Evolutionary conservation across 1,140 invertebrate species (phyloP), one percentile per base, ranked within the genome.

Genomic region (Drosophila navojoa): DNA sequence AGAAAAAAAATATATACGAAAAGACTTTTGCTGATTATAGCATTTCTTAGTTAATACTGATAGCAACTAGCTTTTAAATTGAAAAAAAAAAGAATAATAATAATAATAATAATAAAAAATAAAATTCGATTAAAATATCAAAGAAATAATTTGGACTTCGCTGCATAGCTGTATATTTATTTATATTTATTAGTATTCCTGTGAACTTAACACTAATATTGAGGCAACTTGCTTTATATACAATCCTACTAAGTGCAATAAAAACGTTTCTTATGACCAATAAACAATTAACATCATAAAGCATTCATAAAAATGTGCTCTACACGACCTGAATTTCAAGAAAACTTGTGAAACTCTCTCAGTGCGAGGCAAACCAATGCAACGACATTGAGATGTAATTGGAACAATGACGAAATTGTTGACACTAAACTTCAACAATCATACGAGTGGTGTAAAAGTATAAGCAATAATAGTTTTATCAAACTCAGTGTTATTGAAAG

Each of bases 221-320:
- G 16, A 55, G 25, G 38, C 35, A 32, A 22, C 5, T 16, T 40
- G 32, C 19, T 19, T 1, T 19, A 19, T 19, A 15, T 13, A 42
- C 10, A 9, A 53, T 42, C 45, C 38, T 38, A 54, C 40, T 40
- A 67, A 59, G 44, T 70, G 44, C 60, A 81, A 78, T 82, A 60
- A 81, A 77, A 67, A 44, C 71, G 66, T 59, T 76, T 72, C 80
- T 72, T 72, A 76, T 59, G 40, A 55, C 60, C 79, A 76, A 77
- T 81, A 81, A 81, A 60, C 49, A 57, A 70, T 70, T 3, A 44
- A 15, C 4, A 16, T 15, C 19, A 49, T 15, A 47, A 27, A n/a
- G 16, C 57, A 67, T 22, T 22, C 44, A 63, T 75, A 70, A 75
- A 73, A 13, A 10, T 38, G 27, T 61, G 16, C n/a, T 61, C 25